Conservation (phyloP, 2,888 invertebrate species). For the Carpatolechia fugitivella region DNA sequence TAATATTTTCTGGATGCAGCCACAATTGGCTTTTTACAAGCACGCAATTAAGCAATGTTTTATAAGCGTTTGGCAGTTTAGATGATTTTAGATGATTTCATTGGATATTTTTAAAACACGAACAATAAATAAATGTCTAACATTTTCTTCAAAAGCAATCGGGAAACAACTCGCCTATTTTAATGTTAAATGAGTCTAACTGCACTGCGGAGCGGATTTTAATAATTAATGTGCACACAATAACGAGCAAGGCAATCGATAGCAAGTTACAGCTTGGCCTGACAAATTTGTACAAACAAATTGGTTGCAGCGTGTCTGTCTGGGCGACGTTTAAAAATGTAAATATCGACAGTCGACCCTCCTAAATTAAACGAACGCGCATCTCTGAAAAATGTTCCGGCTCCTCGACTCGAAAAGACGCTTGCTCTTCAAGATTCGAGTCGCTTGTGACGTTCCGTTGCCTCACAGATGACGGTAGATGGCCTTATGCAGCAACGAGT, state of each 20-base stretch:
- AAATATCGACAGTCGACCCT: constrained; percentile 70
- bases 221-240: constrained; percentile 5
- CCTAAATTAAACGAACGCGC: constrained; percentile 60
- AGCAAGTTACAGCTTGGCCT: constrained; percentile 39
- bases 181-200: constrained; percentile 1
- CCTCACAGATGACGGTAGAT: constrained; percentile 21
- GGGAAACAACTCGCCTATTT: not conserved
- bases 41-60: not conserved
- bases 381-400: constrained; percentile 54
- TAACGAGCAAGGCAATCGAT: constrained; percentile 26
- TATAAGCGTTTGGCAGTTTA: not conserved
- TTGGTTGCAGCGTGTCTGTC: constrained; percentile 53
- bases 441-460: constrained; percentile 36
- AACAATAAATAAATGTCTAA: no score
- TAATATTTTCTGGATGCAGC: not conserved
- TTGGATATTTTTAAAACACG: no score
- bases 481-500: constrained; percentile 31
- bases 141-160: not conserved
- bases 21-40: not conserved
- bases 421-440: constrained; percentile 27
- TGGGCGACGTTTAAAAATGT: constrained; percentile 71
- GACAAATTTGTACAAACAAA: constrained; percentile 67
- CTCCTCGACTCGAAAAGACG: constrained; percentile 33
- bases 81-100: no score
- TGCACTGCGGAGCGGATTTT: not conserved